A percentile compares a stretch with the other conserved stretches of the same genome.
These are phyloP conservation scores for Lepus timidus DNA, from an alignment of 2,113 vertebrate genomes.

Conservation along the genomic window DNA sequence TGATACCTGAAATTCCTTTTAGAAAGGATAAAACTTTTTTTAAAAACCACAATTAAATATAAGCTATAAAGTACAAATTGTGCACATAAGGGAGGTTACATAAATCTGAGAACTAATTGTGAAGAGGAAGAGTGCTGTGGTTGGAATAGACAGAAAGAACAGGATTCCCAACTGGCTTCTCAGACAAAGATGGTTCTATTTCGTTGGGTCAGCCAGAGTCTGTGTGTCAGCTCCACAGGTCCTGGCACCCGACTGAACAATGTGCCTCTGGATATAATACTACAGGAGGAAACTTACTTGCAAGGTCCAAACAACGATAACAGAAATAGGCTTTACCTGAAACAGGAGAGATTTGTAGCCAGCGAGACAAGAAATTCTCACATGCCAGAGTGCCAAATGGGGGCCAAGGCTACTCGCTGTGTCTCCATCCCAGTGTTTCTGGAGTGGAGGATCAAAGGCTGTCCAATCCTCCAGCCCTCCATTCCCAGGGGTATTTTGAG, in stretches of 20 bases:
- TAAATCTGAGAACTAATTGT: conserved; percentile 7
- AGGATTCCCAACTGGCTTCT: not conserved
- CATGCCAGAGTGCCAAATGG: not conserved
- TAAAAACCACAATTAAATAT: not conserved
- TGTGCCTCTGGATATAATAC: not conserved
- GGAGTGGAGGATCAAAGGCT: not conserved
- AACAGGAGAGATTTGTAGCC: not conserved
- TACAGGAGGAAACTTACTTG: not conserved
- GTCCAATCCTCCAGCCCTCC: not conserved
- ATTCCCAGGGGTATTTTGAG: not conserved
- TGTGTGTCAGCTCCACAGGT: not conserved
- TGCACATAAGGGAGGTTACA: not conserved
- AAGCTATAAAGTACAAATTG: not conserved
- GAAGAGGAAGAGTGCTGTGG: not conserved
- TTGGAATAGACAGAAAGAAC: not conserved
- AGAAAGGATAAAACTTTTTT: not conserved
- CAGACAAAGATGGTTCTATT: not conserved
- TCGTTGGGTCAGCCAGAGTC: not conserved
- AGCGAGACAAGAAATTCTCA: not conserved
- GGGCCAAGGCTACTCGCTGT: not conserved
- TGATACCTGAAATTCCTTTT: conserved; percentile 22
- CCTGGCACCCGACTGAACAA: not conserved
- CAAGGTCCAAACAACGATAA: not conserved
- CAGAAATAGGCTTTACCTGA: not conserved
- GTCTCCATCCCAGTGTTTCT: not conserved